These are phyloP conservation scores for Agriopis marginaria DNA, from an alignment of 2,888 invertebrate species.

Conservation along the genomic window DNA sequence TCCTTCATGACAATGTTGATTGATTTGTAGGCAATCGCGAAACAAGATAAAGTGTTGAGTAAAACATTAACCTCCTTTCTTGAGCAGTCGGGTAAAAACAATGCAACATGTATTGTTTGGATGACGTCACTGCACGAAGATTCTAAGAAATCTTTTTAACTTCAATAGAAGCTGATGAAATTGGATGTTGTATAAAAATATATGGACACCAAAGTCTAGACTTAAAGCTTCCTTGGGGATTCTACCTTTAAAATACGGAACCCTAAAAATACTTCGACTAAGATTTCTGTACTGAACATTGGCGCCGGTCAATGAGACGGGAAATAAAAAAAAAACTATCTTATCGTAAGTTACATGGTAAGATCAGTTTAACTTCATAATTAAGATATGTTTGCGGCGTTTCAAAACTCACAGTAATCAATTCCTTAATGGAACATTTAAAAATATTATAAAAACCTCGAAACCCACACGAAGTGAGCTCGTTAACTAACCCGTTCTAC, in stretches of 20 bases:
- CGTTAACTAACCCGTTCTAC: not conserved
- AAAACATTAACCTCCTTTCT: too few relatives aligned
- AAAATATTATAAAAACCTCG: constrained; percentile 6
- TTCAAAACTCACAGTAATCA: constrained; percentile 3
- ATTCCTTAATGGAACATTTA: constrained; percentile 21
- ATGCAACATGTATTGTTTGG: too few relatives aligned
- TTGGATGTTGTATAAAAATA: too few relatives aligned
- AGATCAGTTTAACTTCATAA: constrained; percentile 5
- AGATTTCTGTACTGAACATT: too few relatives aligned
- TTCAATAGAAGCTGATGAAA: too few relatives aligned
- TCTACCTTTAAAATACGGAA: not conserved
- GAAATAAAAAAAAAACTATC: not conserved
- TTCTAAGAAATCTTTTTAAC: too few relatives aligned
- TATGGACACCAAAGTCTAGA: not conserved
- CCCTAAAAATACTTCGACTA: not conserved
- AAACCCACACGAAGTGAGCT: constrained; percentile 16
- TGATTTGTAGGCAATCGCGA: too few relatives aligned
- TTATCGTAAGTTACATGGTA: not conserved
- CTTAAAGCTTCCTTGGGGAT: not conserved
- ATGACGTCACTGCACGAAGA: too few relatives aligned
- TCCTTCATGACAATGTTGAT: too few relatives aligned
- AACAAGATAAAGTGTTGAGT: too few relatives aligned
- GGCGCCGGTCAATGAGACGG: constrained; percentile 1
- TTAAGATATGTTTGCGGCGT: constrained; percentile 15
- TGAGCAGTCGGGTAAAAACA: too few relatives aligned